Evolutionary conservation across 2,797 vertebrate species (phyloP).

Genomic region (Hylomyscus alleni): DNA sequence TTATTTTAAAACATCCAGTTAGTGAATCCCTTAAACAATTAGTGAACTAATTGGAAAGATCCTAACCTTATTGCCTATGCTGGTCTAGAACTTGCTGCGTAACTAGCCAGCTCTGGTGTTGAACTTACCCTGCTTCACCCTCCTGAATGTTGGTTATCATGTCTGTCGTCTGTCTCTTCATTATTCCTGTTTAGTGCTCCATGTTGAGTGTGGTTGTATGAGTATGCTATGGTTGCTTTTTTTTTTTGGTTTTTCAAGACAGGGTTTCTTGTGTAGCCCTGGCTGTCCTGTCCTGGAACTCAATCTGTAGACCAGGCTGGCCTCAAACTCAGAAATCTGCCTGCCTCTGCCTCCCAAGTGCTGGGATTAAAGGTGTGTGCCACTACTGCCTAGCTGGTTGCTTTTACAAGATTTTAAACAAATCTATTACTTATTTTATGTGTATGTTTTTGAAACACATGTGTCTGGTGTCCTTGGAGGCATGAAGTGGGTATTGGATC

Average conservation of each 20-base stretch:
- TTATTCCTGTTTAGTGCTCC: constrained; percentile 31
- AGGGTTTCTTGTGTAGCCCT: too few species aligned
- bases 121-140: not conserved
- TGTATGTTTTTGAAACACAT: not conserved
- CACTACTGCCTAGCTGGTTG: too few species aligned
- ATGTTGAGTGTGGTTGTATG: not conserved
- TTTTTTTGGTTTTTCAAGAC: too few species aligned
- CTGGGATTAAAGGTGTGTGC: too few species aligned
- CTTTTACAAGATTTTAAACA: not conserved
- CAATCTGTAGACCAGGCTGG: too few species aligned
- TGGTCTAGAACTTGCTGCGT: not conserved
- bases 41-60: not conserved
- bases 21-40: not conserved
- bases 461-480: not conserved
- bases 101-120: not conserved
- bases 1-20: not conserved
- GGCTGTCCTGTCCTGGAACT: too few species aligned
- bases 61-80: not conserved
- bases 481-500: not conserved
- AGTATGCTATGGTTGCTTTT: constrained; percentile 19
- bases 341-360: too few species aligned
- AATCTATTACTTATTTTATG: not conserved
- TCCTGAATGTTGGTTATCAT: not conserved
- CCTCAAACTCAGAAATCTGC: too few species aligned
- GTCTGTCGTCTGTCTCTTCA: too few species aligned